Conservation (phyloP, 1,140 invertebrate species). For the Euwallacea similis region DNA sequence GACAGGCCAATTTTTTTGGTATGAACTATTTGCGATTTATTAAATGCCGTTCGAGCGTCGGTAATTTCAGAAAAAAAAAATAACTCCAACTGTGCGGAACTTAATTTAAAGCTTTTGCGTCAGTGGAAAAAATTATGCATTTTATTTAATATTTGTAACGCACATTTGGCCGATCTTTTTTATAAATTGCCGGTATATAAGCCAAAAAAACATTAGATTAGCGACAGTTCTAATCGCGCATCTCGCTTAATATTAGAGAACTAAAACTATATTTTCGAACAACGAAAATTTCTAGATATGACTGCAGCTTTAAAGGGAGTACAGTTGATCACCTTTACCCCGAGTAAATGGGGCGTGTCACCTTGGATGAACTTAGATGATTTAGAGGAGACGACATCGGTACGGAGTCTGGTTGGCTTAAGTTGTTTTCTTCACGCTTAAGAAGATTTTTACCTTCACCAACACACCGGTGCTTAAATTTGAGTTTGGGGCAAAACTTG, state of each 20-base stretch:
- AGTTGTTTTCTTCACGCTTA: not conserved
- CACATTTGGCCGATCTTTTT: constrained; percentile 12
- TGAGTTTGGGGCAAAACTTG: too few relatives aligned
- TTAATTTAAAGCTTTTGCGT: constrained; percentile 3
- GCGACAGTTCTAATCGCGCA: not conserved
- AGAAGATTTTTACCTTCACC: too few relatives aligned
- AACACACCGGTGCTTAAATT: too few relatives aligned
- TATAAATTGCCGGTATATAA: constrained; percentile 12
- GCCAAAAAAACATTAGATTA: not conserved
- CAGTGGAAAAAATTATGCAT: constrained; percentile 4
- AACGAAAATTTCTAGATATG: not conserved
- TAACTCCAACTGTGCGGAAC: not conserved
- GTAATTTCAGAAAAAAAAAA: not conserved
- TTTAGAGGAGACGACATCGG: not conserved
- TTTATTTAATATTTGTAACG: constrained; percentile 4
- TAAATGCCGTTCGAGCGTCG: not conserved
- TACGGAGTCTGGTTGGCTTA: constrained; percentile 1
- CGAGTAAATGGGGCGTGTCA: constrained; percentile 13
- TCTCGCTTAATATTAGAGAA: not conserved
- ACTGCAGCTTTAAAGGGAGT: constrained; percentile 1
- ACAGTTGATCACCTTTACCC: constrained; percentile 6
- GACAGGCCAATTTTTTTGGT: constrained; percentile 12
- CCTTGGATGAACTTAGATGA: constrained; percentile 10
- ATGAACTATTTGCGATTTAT: constrained; percentile 3
- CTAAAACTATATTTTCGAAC: not conserved